Evolutionary conservation across 2,113 vertebrate species (phyloP).

Genomic region (Petromus typicus): DNA sequence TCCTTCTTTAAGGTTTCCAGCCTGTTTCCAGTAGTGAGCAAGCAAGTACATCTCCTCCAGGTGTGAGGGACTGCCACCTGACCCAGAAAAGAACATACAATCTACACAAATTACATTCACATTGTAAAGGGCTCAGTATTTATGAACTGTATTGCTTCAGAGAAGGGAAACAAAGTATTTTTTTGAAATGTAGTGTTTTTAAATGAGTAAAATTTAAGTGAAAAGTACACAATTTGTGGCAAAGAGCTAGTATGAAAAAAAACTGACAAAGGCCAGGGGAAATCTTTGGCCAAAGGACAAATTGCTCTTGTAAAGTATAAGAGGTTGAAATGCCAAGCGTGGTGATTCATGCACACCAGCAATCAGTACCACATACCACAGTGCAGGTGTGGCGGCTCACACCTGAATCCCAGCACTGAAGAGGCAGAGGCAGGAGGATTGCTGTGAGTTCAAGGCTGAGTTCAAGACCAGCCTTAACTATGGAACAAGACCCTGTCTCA

Average conservation of each 20-base stretch:
- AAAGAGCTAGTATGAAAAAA: neutral
- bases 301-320: neutral
- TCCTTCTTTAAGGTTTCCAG: neutral
- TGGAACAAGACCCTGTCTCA: too few species aligned
- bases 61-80: neutral
- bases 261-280: neutral
- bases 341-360: too few species aligned
- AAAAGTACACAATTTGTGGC: neutral
- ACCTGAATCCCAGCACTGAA: too few species aligned
- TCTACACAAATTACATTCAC: neutral
- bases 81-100: neutral
- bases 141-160: neutral
- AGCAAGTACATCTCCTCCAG: fast-evolving
- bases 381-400: too few species aligned
- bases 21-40: neutral
- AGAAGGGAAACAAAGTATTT: neutral
- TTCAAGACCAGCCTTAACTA: too few species aligned
- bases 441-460: too few species aligned
- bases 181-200: neutral
- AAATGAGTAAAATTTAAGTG: neutral
- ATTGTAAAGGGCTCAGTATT: neutral
- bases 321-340: too few species aligned
- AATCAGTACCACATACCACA: too few species aligned
- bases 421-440: too few species aligned
- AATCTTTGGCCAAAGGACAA: neutral